These are phyloP conservation scores for Scomber colias DNA, from an alignment of 2,113 vertebrate genomes.

Conservation along the genomic window DNA sequence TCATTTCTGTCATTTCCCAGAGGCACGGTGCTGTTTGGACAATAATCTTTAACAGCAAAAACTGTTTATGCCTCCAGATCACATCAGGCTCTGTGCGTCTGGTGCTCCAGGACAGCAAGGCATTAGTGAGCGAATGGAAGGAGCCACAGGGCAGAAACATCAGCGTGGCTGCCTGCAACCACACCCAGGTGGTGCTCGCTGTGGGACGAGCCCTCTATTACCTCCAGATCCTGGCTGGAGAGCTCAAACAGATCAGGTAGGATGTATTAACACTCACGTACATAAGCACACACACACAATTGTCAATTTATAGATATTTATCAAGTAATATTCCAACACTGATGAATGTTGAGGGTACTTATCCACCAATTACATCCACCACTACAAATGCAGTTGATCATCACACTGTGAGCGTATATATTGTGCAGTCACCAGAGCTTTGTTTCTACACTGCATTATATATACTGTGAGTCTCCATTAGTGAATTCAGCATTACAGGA, in stretches of 20 bases:
- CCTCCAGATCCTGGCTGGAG: constrained; percentile 94
- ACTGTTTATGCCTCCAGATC: constrained; percentile 85
- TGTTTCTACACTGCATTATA: neutral
- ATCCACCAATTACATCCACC: neutral
- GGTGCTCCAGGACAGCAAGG: constrained; percentile 95
- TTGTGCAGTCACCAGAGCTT: neutral
- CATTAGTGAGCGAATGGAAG: constrained; percentile 96
- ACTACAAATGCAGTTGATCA: neutral
- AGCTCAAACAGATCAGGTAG: constrained; percentile 97
- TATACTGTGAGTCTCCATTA: too few species aligned
- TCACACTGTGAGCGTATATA: neutral
- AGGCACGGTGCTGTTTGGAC: neutral
- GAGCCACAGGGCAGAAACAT: constrained; percentile 97
- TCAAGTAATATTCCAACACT: neutral
- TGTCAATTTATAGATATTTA: neutral
- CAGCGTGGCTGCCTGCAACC: constrained; percentile 97
- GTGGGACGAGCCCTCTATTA: constrained; percentile 96
- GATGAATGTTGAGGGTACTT: neutral
- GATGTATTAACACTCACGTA: neutral
- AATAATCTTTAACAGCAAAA: constrained; percentile 2
- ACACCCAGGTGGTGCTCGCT: constrained; percentile 95
- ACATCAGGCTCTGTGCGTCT: constrained; percentile 95
- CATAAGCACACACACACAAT: too few species aligned
- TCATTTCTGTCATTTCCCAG: neutral
- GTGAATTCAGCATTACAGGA: neutral